Conservation (phyloP, 1,140 invertebrate species). For the Macrobrachium nipponense region DNA sequence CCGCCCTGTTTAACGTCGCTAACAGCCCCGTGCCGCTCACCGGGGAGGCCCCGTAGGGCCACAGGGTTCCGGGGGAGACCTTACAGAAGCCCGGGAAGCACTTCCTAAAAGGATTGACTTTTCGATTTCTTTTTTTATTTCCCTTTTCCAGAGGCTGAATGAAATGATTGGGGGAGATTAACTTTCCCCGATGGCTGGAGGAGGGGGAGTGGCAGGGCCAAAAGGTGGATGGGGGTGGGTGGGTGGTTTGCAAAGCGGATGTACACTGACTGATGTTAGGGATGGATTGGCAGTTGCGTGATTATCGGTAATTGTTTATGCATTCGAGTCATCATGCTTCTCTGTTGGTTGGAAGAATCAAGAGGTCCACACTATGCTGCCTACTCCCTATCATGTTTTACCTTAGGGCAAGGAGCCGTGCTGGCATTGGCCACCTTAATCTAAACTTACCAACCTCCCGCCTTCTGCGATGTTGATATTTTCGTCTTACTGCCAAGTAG, state of each 20-base stretch:
- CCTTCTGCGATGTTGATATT: too few species aligned
- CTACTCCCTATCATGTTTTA: too few species aligned
- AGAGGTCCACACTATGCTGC: too few species aligned
- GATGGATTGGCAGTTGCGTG: not conserved
- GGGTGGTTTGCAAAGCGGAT: not conserved
- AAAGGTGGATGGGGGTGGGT: not conserved
- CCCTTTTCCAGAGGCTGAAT: too few species aligned
- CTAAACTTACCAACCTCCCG: too few species aligned
- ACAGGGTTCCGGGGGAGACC: conserved; percentile 21
- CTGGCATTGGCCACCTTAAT: too few species aligned
- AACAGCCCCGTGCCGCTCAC: conserved; percentile 30
- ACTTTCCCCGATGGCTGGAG: not conserved
- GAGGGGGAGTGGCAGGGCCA: not conserved
- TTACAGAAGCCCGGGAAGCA: conserved; percentile 47
- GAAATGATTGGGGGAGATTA: too few species aligned
- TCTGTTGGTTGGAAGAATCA: too few species aligned
- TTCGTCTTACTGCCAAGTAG: too few species aligned
- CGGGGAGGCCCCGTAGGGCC: conserved; percentile 18
- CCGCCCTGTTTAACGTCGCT: conserved; percentile 58
- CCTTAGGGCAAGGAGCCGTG: too few species aligned
- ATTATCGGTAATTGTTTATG: too few species aligned
- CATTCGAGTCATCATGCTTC: too few species aligned
- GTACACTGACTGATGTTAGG: not conserved
- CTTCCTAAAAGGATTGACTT: conserved; percentile 38
- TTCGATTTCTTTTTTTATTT: conserved; percentile 24